Evolutionary conservation across 2,797 vertebrate genomes (phyloP).

Genomic region (Yasuhikotakia modesta): DNA sequence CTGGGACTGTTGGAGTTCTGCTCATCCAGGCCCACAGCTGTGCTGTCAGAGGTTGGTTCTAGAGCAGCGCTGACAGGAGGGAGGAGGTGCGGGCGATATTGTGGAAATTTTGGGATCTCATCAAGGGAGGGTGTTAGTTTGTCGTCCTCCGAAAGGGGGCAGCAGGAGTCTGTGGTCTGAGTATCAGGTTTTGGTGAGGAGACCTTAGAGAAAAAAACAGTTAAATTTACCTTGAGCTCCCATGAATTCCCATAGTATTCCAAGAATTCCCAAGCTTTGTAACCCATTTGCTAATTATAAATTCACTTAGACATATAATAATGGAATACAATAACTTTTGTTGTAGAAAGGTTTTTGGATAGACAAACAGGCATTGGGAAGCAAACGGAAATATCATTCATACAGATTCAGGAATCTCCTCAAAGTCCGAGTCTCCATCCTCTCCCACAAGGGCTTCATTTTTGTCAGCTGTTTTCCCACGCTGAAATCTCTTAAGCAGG

Average conservation of each 20-base stretch:
- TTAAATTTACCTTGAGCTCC: too few species aligned
- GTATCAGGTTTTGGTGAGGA: constrained; percentile 11
- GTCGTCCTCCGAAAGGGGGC: constrained; percentile 41
- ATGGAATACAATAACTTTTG: not conserved
- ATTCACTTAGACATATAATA: not conserved
- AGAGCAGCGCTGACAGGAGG: not conserved
- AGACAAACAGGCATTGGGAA: not conserved
- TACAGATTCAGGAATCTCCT: constrained; percentile 64
- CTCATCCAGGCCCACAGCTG: not conserved
- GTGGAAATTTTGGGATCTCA: constrained; percentile 41
- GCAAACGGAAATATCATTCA: constrained; percentile 46
- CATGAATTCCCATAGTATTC: too few species aligned
- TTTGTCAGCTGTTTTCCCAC: constrained; percentile 46
- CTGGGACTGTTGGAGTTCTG: constrained; percentile 52
- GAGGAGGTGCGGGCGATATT: constrained; percentile 45
- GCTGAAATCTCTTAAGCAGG: constrained; percentile 69
- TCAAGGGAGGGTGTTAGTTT: not conserved
- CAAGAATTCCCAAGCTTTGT: too few species aligned
- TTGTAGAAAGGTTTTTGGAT: not conserved
- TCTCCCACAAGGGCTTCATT: constrained; percentile 57
- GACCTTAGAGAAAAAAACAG: constrained; percentile 6
- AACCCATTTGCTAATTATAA: too few species aligned
- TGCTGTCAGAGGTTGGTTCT: not conserved
- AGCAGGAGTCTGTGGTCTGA: constrained; percentile 25
- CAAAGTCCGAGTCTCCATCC: constrained; percentile 68